A percentile compares a stretch with the other conserved stretches of the same genome.
Evolutionary conservation across 1,140 invertebrate species (phyloP).

Genomic region (Bicyclus anynana): DNA sequence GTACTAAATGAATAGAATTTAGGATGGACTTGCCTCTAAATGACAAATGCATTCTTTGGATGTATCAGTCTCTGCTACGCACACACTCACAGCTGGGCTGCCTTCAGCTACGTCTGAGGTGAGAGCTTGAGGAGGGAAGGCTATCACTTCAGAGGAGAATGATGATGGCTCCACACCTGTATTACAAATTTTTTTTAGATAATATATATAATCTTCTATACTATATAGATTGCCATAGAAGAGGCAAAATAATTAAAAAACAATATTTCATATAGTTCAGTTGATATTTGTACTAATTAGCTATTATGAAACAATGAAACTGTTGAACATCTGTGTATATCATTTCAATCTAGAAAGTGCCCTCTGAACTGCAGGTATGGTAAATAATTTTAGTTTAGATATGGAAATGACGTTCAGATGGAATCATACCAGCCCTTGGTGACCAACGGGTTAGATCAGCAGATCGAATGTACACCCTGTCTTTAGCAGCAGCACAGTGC

Average conservation of each 20-base stretch:
- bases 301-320: no score
- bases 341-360: no score
- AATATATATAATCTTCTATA: no score
- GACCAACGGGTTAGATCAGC: slow-evolving; percentile 88
- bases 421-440: slow-evolving; percentile 81
- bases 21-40: slow-evolving; percentile 42
- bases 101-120: slow-evolving; percentile 44
- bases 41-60: slow-evolving; percentile 62
- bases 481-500: slow-evolving; percentile 86
- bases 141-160: slow-evolving; percentile 44
- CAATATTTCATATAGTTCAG: no score
- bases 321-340: no score
- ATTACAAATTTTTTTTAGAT: not conserved
- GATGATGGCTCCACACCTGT: slow-evolving; percentile 58
- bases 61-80: slow-evolving; percentile 41
- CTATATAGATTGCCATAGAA: no score
- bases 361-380: no score
- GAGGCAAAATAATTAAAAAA: no score
- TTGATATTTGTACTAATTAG: no score
- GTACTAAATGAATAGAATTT: no score
- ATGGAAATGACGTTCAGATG: no score
- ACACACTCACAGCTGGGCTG: slow-evolving; percentile 38
- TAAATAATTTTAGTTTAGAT: no score
- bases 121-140: slow-evolving; percentile 56
- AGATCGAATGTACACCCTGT: slow-evolving; percentile 87